Evolutionary conservation across 1,140 invertebrate species (phyloP).

Genomic region (Solenopsis invicta): DNA sequence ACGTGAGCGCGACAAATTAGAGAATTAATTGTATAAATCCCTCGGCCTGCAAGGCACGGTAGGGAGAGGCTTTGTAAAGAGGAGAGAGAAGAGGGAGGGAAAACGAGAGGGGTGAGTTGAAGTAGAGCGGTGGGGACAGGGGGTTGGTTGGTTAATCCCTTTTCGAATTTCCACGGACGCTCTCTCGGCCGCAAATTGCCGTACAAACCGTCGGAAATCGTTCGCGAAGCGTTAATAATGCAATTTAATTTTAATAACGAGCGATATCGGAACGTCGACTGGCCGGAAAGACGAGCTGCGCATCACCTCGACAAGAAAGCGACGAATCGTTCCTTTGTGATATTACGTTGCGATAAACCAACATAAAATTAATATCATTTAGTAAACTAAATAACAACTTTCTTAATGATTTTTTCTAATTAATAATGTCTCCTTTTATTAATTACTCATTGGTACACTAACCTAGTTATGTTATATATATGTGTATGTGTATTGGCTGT

Average conservation of each 20-base stretch:
- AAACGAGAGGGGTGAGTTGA: constrained; percentile 39
- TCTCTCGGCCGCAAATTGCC: constrained; percentile 79
- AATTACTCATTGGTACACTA: background rate
- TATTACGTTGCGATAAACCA: constrained; percentile 42
- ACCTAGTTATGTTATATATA: background rate
- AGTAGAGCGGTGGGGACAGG: constrained; percentile 69
- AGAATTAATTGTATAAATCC: constrained; percentile 84
- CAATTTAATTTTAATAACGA: constrained; percentile 85
- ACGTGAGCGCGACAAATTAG: constrained; percentile 82
- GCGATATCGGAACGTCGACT: constrained; percentile 68
- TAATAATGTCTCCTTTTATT: constrained; percentile 20
- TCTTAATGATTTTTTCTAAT: background rate
- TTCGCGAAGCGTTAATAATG: constrained; percentile 82
- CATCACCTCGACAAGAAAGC: constrained; percentile 53
- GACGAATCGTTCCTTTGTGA: constrained; percentile 50
- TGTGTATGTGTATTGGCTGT: background rate
- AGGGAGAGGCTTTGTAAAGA: constrained; percentile 50
- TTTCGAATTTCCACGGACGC: constrained; percentile 80
- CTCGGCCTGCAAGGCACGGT: constrained; percentile 72
- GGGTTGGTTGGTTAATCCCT: constrained; percentile 78
- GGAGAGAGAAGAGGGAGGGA: constrained; percentile 9
- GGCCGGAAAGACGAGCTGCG: constrained; percentile 69
- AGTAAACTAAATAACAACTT: constrained; percentile 28
- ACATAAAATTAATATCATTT: constrained; percentile 60
- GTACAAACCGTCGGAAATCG: constrained; percentile 80